Percentiles rank a stretch among this genome's conserved stretches.
These are phyloP conservation scores for Caenorhabditis imperialis DNA, from an alignment of 2,888 invertebrate genomes.

Conservation along the genomic window DNA sequence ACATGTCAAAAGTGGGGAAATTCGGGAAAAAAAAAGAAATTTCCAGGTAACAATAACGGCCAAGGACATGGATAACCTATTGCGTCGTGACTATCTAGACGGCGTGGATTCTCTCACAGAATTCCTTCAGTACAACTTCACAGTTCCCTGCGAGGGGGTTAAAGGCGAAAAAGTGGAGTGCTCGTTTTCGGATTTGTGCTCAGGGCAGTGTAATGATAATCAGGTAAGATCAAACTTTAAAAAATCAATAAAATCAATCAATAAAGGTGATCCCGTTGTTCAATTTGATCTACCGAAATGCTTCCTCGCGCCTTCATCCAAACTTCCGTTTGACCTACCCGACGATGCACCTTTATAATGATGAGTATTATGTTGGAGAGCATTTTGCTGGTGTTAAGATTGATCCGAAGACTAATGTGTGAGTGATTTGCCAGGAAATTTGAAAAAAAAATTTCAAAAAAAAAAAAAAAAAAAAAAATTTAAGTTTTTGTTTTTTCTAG, in stretches of 20 bases:
- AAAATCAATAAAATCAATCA: background rate
- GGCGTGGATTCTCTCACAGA: conserved; percentile 63
- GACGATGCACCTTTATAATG: conserved; percentile 74
- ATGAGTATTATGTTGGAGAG: conserved; percentile 74
- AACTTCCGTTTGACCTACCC: conserved; percentile 72
- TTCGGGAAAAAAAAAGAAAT: too few species aligned
- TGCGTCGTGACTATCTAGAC: conserved; percentile 65
- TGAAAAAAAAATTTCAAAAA: too few species aligned
- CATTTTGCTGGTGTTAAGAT: conserved; percentile 71
- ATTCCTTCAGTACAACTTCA: conserved; percentile 69
- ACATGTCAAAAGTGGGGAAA: too few species aligned
- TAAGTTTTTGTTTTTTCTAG: too few species aligned
- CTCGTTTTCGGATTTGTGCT: conserved; percentile 66
- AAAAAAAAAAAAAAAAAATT: too few species aligned
- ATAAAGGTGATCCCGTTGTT: conserved; percentile 70
- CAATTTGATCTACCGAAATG: conserved; percentile 70
- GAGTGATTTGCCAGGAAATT: conserved; percentile 21
- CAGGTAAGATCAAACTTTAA: conserved; percentile 41
- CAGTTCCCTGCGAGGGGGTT: conserved; percentile 61
- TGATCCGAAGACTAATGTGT: conserved; percentile 65
- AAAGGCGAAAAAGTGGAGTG: conserved; percentile 49
- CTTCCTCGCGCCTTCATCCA: conserved; percentile 66
- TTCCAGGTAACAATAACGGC: conserved; percentile 70
- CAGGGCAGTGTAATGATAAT: conserved; percentile 69
- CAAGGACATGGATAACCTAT: conserved; percentile 65